Percentiles rank a stretch among this genome's conserved stretches.
These are phyloP conservation scores for Corvus moneduloides DNA, from an alignment of 2,113 vertebrate genomes.

Conservation along the genomic window DNA sequence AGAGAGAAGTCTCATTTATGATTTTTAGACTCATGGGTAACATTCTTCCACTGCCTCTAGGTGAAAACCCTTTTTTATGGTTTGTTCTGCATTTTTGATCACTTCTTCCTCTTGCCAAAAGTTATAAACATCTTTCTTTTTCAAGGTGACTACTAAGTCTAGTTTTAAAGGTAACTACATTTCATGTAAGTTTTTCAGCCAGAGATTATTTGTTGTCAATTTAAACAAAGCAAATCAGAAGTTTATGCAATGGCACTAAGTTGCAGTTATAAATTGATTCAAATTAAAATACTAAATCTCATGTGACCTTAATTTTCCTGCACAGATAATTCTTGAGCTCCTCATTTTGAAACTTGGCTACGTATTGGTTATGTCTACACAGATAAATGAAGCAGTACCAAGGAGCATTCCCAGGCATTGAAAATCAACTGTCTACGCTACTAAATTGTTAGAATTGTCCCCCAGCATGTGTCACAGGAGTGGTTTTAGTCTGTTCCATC, in stretches of 20 bases:
- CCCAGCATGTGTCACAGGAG: conserved; percentile 27
- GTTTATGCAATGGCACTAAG: background rate
- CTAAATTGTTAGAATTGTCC: conserved; percentile 22
- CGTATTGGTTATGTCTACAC: background rate
- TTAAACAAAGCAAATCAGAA: background rate
- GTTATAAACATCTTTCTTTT: background rate
- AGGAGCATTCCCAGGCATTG: background rate
- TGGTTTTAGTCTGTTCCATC: background rate
- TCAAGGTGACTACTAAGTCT: background rate
- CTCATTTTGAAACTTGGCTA: background rate
- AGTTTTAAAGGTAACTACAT: background rate
- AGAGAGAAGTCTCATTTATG: conserved; percentile 4
- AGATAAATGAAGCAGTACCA: background rate
- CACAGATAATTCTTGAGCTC: background rate
- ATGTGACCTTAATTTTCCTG: background rate
- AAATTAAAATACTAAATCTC: background rate
- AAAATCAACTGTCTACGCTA: background rate
- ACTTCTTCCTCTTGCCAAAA: background rate
- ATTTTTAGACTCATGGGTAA: conserved; percentile 4
- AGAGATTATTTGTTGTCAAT: background rate
- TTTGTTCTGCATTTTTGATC: background rate
- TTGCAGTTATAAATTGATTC: background rate
- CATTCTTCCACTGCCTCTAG: background rate
- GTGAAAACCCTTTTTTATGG: background rate
- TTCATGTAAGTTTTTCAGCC: background rate